Conservation (phyloP, 23 tunicate species). For the Halocynthia aurantium region DNA sequence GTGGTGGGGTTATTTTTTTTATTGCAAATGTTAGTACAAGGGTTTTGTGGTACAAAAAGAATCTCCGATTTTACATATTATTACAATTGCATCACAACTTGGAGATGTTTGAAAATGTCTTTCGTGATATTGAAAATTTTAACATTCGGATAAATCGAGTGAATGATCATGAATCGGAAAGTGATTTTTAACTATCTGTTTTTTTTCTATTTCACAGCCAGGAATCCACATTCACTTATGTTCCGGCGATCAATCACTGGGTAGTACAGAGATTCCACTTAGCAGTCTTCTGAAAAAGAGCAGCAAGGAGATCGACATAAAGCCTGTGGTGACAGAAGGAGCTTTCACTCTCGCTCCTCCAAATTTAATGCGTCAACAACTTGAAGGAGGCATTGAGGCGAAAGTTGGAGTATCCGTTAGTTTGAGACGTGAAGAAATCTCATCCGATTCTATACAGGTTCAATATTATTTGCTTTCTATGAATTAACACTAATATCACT, state of each 20-base stretch:
- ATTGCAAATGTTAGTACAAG: too few relatives aligned
- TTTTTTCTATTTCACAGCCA: slow-evolving; percentile 16
- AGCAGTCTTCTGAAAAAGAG: slow-evolving; percentile 14
- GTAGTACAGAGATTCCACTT: slow-evolving; percentile 47
- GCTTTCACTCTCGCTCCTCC: slow-evolving; percentile 47
- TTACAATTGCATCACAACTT: too few relatives aligned
- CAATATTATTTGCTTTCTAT: not conserved
- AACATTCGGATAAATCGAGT: too few relatives aligned
- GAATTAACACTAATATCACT: too few relatives aligned
- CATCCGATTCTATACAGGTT: slow-evolving; percentile 5
- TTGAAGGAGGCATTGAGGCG: slow-evolving; percentile 35
- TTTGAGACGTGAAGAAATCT: slow-evolving; percentile 46
- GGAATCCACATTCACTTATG: slow-evolving; percentile 72
- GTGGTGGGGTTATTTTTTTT: too few relatives aligned
- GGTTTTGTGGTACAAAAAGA: too few relatives aligned
- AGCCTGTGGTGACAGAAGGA: slow-evolving; percentile 54
- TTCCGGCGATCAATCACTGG: slow-evolving; percentile 81
- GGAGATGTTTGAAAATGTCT: too few relatives aligned
- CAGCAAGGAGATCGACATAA: slow-evolving; percentile 14
- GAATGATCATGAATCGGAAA: too few relatives aligned
- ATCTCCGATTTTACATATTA: too few relatives aligned
- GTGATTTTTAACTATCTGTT: too few relatives aligned
- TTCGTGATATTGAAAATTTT: too few relatives aligned
- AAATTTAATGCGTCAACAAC: slow-evolving; percentile 12
- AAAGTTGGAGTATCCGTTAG: slow-evolving; percentile 54